Evolutionary conservation across 2,888 invertebrate genomes (phyloP), one percentile per base, ranked within the genome.

Genomic region (Apamea crenata): DNA sequence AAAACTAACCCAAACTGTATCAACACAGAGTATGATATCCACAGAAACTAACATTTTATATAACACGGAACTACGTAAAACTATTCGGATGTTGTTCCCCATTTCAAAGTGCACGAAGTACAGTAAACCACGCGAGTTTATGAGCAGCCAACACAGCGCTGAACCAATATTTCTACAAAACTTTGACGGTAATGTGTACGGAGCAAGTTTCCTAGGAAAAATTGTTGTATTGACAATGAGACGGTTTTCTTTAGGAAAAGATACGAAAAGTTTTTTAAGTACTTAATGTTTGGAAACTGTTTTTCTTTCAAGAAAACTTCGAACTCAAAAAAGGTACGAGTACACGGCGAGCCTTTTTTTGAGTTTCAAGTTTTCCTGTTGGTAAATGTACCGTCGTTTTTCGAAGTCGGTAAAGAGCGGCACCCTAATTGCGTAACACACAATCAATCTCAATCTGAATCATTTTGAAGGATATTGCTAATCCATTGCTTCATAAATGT

Each of bases 151-250:
- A 76, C 77, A 73, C 70, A n/a, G 71, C 68, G 68, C 50, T 71
- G 71, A 74, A 82, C 79, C 76, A 82, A 87, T 88, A 87, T 86
- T 80, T 88, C 84, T n/a, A 69, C 77, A 32, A 78, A 86, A 88
- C 88, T 88, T 87, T 76, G 74, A 44, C 74, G 29, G 78, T 79
- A 70, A 76, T 78, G 78, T 76, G 78, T 84, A 79, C 68, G 16
- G 40, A 25, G 36, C 32, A 74, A 82, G 83, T 84, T 86, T 85
- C n/a, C 44, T 77, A 63, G 25, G 66, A 77, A 80, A 87, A 66
- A 77, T 50, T 68, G 25, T 74, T 87, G 32, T 77, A 73, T 83
- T 68, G 83, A 67, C 83, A 74, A 78, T 74, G n/a, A 71, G 44
- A 32, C 10, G 36, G 53, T 74, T 66, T 76, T 74, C 68, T 74